Evolutionary conservation across 2,113 vertebrate species (phyloP), one percentile per base, ranked within the genome.

Genomic region (Beaufortia kweichowensis): DNA sequence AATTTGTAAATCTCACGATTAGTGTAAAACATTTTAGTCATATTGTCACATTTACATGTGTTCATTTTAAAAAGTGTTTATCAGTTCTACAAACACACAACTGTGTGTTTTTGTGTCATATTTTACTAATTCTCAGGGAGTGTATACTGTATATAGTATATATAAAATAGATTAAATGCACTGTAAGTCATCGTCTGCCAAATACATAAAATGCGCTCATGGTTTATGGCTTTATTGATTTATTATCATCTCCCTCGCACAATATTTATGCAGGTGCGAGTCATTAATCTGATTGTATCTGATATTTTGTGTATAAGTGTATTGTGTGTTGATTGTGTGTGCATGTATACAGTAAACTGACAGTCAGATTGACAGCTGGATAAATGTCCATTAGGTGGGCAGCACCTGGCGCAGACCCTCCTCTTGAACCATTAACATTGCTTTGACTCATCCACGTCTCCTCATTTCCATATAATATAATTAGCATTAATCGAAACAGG

Each of bases 391-490:
- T 71, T 71, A 71, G 53, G 23, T 71, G 39, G 69, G 69, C 69
- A 71, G 69, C 69, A 59, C 53, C 69, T 71, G 69, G 69, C 23
- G 23, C 31, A 43, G 69, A 71, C 17, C 31, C 69, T 71, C 55
- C 69, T 71, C 23, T 71, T 59, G 35, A 71, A 26, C 69, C 69
- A 43, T 71, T 70, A 57, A 70, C 67, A 70, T 70, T 70, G 50
- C 50, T 57, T 71, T 59, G 53, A 71, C 55, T 59, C 15, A 71
- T 71, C 53, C 69, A 39, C 53, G 1, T n/a, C 28, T 1, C 28
- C n/a, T 41, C 53, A 71, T 71, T 71, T 71, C 33, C 33, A 26
- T 59, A 57, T 71, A 71, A 71, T 71, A 71, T 59, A 71, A 71
- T 71, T 28, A 71, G 53, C 69, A 35, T 56, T 24, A 23, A 70